These are phyloP conservation scores for Pristis pectinata DNA, from an alignment of 2,797 vertebrate species.

Conservation along the genomic window DNA sequence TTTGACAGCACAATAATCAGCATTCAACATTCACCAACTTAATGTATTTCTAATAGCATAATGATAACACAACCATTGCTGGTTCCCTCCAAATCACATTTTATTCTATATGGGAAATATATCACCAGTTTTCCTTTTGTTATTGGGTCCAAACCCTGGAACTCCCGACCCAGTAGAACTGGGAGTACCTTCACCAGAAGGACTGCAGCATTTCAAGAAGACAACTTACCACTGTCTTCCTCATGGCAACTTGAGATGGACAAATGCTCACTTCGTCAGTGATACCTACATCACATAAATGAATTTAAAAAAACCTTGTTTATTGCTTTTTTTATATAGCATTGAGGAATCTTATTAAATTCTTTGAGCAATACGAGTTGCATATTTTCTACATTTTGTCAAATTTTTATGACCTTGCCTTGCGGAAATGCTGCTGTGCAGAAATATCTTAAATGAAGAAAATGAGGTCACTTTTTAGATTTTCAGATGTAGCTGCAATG, in stretches of 20 bases:
- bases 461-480: conserved; percentile 45
- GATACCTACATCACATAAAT: no score
- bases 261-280: no score
- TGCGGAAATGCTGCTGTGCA: conserved; percentile 45
- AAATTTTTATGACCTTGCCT: conserved; percentile 41
- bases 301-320: no score
- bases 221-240: no score
- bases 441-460: conserved; percentile 48
- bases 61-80: not conserved
- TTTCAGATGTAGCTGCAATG: conserved; percentile 44
- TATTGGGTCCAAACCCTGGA: no score
- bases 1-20: not conserved
- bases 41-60: not conserved
- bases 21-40: not conserved
- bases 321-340: not conserved
- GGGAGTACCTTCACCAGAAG: no score
- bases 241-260: no score
- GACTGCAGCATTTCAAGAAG: no score
- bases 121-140: no score
- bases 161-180: no score
- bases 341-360: not conserved
- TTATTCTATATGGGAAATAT: no score
- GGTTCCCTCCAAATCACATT: no score
- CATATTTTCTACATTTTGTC: conserved; percentile 27
- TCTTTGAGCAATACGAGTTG: conserved; percentile 5